Conservation (phyloP, 2,888 invertebrate genomes). For the Yponomeuta cagnagella region DNA sequence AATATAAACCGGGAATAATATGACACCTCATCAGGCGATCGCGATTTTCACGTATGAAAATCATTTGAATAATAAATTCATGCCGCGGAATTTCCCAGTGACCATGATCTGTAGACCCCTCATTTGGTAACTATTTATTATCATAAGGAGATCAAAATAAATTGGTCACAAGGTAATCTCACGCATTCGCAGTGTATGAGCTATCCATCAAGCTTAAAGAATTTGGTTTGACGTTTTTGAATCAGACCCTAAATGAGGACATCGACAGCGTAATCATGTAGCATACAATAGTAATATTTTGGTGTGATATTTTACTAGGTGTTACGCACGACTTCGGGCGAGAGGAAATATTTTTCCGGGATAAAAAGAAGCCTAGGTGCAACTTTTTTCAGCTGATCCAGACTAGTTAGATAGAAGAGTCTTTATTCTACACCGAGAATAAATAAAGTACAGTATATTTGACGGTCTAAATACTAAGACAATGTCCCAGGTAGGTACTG, state of each 20-base stretch:
- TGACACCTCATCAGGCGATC: constrained; percentile 44
- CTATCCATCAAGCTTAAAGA: constrained; percentile 13
- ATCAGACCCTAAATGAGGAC: constrained; percentile 2
- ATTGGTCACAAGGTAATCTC: not conserved
- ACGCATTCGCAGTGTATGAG: constrained; percentile 2
- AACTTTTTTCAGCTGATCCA: too few species aligned
- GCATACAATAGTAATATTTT: not conserved
- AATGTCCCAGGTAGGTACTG: too few species aligned
- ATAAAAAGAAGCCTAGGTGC: too few species aligned
- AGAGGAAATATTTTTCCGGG: too few species aligned
- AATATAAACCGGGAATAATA: constrained; percentile 57
- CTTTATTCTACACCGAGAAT: too few species aligned
- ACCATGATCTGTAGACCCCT: constrained; percentile 20
- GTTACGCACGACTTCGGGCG: too few species aligned
- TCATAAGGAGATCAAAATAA: not conserved
- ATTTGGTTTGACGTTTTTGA: constrained; percentile 6
- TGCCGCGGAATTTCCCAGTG: constrained; percentile 19
- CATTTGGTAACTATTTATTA: not conserved
- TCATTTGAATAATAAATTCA: constrained; percentile 62
- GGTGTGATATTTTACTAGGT: too few species aligned
- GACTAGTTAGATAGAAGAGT: too few species aligned
- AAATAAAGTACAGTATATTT: too few species aligned
- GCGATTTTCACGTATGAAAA: constrained; percentile 35
- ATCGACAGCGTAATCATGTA: not conserved
- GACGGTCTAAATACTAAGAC: too few species aligned